These are phyloP conservation scores for Notospermus geniculatus DNA, from an alignment of 1,140 invertebrate species.

Conservation along the genomic window DNA sequence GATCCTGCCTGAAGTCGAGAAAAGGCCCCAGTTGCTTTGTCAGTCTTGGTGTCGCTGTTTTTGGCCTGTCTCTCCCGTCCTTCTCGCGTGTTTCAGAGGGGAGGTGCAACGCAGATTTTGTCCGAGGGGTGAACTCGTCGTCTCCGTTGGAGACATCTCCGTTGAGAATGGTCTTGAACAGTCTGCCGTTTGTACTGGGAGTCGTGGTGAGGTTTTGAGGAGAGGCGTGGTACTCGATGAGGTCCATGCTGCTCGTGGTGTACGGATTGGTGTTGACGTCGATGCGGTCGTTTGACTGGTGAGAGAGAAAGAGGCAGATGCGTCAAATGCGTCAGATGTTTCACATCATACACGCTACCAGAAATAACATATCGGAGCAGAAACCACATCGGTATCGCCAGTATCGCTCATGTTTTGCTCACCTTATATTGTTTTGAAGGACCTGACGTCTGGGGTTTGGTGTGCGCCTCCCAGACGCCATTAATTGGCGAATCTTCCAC, in stretches of 20 bases:
- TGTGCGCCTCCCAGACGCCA: too few species aligned
- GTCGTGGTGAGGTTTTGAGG: neutral
- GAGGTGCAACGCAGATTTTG: neutral
- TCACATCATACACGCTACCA: neutral
- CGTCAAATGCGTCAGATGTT: neutral
- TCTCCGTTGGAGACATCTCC: neutral
- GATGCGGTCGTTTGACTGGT: neutral
- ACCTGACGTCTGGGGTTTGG: too few species aligned
- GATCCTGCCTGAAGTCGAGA: conserved; percentile 1
- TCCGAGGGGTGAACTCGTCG: neutral
- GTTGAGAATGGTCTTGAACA: neutral
- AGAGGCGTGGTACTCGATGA: neutral
- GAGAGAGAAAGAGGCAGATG: neutral
- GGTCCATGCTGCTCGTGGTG: conserved; percentile 4
- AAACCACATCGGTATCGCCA: neutral
- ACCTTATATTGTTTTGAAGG: neutral
- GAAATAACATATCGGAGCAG: neutral
- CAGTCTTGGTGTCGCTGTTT: too few species aligned
- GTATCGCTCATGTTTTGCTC: neutral
- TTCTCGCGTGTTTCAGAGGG: too few species aligned
- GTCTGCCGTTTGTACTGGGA: neutral
- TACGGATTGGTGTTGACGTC: neutral
- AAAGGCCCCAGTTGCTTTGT: neutral
- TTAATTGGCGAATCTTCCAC: too few species aligned
- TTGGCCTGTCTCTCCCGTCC: too few species aligned